A percentile compares a stretch with the other conserved stretches of the same genome.
Conservation (phyloP, 2,113 vertebrate species). For the Ranitomeya variabilis region DNA sequence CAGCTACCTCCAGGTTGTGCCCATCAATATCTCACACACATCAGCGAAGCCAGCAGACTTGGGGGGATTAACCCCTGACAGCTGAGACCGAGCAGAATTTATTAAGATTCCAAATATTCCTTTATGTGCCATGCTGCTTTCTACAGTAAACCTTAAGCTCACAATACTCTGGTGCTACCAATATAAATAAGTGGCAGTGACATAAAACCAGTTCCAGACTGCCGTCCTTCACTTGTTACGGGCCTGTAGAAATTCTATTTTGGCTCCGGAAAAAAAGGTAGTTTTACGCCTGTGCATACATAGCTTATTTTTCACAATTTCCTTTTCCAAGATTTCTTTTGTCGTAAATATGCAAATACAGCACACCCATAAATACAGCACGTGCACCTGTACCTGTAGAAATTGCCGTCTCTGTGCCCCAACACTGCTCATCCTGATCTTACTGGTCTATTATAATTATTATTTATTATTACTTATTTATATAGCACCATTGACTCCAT, state of each 20-base stretch:
- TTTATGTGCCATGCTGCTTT: background rate
- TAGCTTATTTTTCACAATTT: no score
- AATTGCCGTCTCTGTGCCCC: no score
- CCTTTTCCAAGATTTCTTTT: no score
- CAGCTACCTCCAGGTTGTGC: constrained; percentile 81
- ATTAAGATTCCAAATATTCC: background rate
- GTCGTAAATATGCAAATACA: no score
- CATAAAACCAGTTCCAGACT: background rate
- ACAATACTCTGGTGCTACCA: background rate
- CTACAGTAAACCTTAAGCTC: no score
- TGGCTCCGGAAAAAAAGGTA: no score
- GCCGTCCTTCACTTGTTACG: background rate
- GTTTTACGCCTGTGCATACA: no score
- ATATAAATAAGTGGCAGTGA: background rate
- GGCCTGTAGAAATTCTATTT: no score
- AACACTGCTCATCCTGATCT: background rate
- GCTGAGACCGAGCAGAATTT: constrained; percentile 2
- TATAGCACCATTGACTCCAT: no score
- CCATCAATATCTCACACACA: constrained; percentile 78
- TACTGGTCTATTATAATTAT: background rate
- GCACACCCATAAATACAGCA: no score
- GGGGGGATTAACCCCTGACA: constrained; percentile 49
- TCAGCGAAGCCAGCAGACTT: constrained; percentile 29
- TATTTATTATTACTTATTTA: no score
- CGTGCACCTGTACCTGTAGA: background rate